Evolutionary conservation across 2,888 invertebrate genomes (phyloP).

Genomic region (Plagodis dolabraria): DNA sequence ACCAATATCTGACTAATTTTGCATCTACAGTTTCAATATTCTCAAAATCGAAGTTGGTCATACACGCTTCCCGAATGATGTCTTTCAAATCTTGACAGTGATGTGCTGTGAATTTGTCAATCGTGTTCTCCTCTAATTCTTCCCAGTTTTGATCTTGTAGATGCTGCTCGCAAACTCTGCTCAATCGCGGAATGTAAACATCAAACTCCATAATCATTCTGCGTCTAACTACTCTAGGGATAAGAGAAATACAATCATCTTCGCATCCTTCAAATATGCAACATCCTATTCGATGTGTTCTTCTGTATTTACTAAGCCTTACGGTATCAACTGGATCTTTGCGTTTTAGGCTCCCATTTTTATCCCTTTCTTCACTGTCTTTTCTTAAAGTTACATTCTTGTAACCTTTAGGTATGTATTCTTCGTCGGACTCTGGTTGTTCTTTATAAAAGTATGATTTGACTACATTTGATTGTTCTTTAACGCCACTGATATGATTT

Average conservation of each 20-base stretch:
- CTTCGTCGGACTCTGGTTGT: not conserved
- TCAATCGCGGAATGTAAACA: conserved; percentile 8
- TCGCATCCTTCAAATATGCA: conserved; percentile 16
- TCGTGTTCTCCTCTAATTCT: conserved; percentile 6
- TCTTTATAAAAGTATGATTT: not conserved
- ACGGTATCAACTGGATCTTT: not conserved
- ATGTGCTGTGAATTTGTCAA: conserved; percentile 4
- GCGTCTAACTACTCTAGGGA: conserved; percentile 14
- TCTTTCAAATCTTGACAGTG: conserved; percentile 13
- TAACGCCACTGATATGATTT: not conserved
- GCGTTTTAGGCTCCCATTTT: not conserved
- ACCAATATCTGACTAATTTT: conserved; percentile 16
- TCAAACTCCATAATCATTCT: conserved; percentile 13
- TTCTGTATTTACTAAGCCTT: conserved; percentile 9
- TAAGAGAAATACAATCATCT: not conserved
- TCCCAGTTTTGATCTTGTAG: conserved; percentile 27
- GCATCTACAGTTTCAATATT: conserved; percentile 14
- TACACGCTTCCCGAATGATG: conserved; percentile 1
- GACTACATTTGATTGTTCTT: not conserved
- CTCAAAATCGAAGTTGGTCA: conserved; percentile 13
- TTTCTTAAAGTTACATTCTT: not conserved
- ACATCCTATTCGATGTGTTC: conserved; percentile 1
- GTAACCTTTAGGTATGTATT: not conserved
- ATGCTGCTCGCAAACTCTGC: conserved; percentile 15
- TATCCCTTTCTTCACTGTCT: not conserved